A percentile compares a stretch with the other conserved stretches of the same genome.
Conservation (phyloP, 2,797 vertebrate genomes). For the Mallotus villosus region DNA sequence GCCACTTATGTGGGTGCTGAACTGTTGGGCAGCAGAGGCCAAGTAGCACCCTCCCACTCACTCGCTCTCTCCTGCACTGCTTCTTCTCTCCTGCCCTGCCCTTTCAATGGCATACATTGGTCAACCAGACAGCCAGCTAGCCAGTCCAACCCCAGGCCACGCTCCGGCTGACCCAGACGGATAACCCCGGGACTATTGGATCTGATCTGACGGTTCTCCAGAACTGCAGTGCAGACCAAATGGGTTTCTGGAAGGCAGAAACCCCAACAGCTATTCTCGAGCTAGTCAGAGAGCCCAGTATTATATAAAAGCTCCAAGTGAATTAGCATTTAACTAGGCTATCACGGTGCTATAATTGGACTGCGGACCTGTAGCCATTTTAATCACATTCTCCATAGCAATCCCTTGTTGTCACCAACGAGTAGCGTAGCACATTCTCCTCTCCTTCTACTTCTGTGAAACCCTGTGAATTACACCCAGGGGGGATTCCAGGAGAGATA, state of each 20-base stretch:
- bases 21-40: conserved; percentile 27
- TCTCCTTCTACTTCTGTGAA: background rate
- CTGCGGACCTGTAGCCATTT: conserved; percentile 19
- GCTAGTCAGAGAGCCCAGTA: background rate
- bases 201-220: background rate
- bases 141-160: background rate
- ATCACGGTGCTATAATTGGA: conserved; percentile 23
- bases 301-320: conserved; percentile 4
- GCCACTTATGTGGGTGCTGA: conserved; percentile 48
- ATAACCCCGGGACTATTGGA: background rate
- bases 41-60: conserved; percentile 19
- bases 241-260: conserved; percentile 4
- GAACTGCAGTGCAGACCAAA: background rate
- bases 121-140: background rate
- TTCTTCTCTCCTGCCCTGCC: background rate
- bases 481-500: conserved; percentile 31
- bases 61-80: background rate
- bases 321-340: conserved; percentile 8
- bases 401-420: conserved; percentile 24
- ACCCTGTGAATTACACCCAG: conserved; percentile 8
- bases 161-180: conserved; percentile 17
- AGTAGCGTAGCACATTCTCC: background rate
- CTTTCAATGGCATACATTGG: background rate
- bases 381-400: conserved; percentile 19
- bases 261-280: background rate